Evolutionary conservation across 2,797 vertebrate genomes (phyloP).

Genomic region (Prionace glauca): DNA sequence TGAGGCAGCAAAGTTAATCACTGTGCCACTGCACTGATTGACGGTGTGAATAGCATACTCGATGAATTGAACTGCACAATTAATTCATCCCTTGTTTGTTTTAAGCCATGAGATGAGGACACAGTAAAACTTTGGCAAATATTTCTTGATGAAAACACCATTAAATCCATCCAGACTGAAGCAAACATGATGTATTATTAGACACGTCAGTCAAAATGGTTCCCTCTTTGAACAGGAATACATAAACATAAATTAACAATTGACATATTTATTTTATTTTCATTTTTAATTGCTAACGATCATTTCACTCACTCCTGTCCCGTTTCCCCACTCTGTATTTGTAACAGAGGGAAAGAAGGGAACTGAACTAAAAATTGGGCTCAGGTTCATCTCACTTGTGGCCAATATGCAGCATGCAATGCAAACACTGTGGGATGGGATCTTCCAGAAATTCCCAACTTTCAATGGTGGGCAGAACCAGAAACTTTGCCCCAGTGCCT

Average conservation of each 20-base stretch:
- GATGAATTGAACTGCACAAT: neutral
- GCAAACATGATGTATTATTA: neutral
- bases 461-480: too few relatives aligned
- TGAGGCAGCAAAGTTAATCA: too few relatives aligned
- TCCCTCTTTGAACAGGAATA: neutral
- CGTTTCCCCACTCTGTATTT: neutral
- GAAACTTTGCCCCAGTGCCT: neutral
- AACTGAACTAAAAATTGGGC: neutral
- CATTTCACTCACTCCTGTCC: neutral
- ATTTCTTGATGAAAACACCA: neutral
- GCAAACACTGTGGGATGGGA: neutral
- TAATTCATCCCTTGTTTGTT: neutral
- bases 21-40: too few relatives aligned
- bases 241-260: neutral
- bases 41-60: neutral
- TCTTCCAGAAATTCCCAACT: too few relatives aligned
- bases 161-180: neutral
- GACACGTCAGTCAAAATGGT: neutral
- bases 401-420: neutral
- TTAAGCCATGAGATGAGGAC: neutral
- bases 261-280: neutral
- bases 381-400: neutral
- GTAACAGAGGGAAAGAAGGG: neutral
- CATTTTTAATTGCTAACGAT: neutral
- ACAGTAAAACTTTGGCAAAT: neutral